Percentiles rank a stretch among this genome's conserved stretches.
These are phyloP conservation scores for Cyanistes caeruleus DNA, from an alignment of 2,113 vertebrate species.

Conservation along the genomic window DNA sequence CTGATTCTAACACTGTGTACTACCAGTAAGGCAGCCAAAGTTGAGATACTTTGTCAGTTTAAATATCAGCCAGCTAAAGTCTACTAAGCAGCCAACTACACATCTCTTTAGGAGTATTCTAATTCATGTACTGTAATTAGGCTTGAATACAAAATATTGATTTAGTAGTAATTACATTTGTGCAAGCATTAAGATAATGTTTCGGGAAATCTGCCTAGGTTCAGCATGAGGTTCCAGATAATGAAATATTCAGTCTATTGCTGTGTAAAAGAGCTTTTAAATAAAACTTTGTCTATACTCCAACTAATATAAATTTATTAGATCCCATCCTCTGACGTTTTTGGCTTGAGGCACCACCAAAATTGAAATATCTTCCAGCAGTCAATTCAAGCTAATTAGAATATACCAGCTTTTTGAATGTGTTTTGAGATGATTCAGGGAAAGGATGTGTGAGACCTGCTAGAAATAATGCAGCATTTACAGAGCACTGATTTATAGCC, in stretches of 20 bases:
- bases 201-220: constrained; percentile 46
- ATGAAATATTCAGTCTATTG: constrained; percentile 13
- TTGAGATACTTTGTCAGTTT: constrained; percentile 2
- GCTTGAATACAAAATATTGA: constrained; percentile 61
- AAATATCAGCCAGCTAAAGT: constrained; percentile 20
- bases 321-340: not conserved
- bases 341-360: not conserved
- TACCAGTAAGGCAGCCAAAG: not conserved
- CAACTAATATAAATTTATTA: not conserved
- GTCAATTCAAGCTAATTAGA: not conserved
- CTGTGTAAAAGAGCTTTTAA: constrained; percentile 18
- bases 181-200: constrained; percentile 34
- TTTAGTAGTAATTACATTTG: constrained; percentile 60
- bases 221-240: constrained; percentile 34
- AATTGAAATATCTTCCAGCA: not conserved
- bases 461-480: not conserved
- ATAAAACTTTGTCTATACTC: not conserved
- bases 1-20: not conserved
- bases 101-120: constrained; percentile 21
- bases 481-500: not conserved
- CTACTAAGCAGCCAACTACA: constrained; percentile 1
- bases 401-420: not conserved
- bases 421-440: not conserved
- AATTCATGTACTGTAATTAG: constrained; percentile 57
- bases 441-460: not conserved